Conservation (phyloP, 2,113 vertebrate species). For the Gavia stellata region DNA sequence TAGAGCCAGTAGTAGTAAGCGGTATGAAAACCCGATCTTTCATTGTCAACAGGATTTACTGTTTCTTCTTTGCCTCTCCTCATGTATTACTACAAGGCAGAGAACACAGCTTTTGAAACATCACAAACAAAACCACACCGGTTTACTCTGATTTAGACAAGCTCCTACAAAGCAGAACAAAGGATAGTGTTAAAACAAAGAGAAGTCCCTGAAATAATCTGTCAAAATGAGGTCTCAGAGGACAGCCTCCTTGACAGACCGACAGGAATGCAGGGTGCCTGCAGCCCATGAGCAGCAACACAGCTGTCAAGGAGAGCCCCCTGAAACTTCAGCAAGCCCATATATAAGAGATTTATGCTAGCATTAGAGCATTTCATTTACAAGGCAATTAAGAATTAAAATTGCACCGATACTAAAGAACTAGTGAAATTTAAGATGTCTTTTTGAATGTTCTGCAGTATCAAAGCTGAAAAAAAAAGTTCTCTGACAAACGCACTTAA, state of each 20-base stretch:
- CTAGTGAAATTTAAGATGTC: not conserved
- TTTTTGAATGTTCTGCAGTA: not conserved
- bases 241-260: not conserved
- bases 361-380: not conserved
- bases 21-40: not conserved
- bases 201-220: not conserved
- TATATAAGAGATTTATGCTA: not conserved
- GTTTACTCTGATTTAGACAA: not conserved
- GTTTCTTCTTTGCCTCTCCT: not conserved
- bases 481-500: not conserved
- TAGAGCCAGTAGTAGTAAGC: not conserved
- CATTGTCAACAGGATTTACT: not conserved
- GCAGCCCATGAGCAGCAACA: not conserved
- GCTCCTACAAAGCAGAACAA: not conserved
- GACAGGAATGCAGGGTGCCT: not conserved
- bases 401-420: not conserved
- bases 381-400: not conserved
- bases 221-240: not conserved
- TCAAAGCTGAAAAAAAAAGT: not conserved
- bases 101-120: not conserved
- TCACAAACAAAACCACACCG: not conserved
- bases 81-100: not conserved
- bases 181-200: not conserved
- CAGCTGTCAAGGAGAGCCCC: not conserved
- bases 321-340: not conserved